Conservation (phyloP, 2,888 invertebrate genomes). For the Leucoptera coffeella region DNA sequence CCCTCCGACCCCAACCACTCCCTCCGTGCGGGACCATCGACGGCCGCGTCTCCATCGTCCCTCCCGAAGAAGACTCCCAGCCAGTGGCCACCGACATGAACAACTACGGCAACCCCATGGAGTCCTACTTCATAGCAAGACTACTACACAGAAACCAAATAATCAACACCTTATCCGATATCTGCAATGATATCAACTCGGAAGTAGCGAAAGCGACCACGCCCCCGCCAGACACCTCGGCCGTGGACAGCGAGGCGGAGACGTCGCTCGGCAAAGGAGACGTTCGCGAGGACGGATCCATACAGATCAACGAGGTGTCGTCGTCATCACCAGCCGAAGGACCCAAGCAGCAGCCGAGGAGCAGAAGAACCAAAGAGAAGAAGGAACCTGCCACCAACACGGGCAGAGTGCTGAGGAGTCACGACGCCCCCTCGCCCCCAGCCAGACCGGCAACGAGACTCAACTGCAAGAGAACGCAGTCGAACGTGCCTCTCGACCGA, state of each 20-base stretch:
- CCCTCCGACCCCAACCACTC: slow-evolving; percentile 14
- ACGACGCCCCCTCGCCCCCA: slow-evolving; percentile 14
- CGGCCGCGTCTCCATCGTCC: slow-evolving; percentile 15
- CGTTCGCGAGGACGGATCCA: slow-evolving; percentile 30
- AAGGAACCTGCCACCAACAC: slow-evolving; percentile 13
- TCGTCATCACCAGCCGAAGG: slow-evolving; percentile 53
- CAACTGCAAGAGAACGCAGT: slow-evolving; percentile 3
- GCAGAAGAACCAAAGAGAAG: slow-evolving; percentile 14
- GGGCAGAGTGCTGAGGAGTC: slow-evolving; percentile 39
- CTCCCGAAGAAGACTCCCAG: slow-evolving; percentile 11
- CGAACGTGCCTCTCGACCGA: slow-evolving; percentile 13
- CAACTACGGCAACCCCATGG: slow-evolving; percentile 42
- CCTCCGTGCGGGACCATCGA: slow-evolving; percentile 29
- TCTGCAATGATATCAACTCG: slow-evolving; percentile 40
- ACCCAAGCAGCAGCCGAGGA: slow-evolving; percentile 19
- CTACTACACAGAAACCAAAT: slow-evolving; percentile 29
- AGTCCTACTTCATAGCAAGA: slow-evolving; percentile 42
- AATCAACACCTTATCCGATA: slow-evolving; percentile 29
- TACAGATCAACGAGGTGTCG: slow-evolving; percentile 64
- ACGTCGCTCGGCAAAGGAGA: slow-evolving; percentile 2
- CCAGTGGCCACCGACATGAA: slow-evolving; percentile 13
- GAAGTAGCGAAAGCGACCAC: no score
- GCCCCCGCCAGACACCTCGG: slow-evolving; percentile 9
- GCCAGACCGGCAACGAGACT: slow-evolving; percentile 10
- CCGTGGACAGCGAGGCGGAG: no score